A percentile compares a stretch with the other conserved stretches of the same genome.
These are phyloP conservation scores for Hemaris fuciformis DNA, from an alignment of 2,888 invertebrate species.

Conservation along the genomic window DNA sequence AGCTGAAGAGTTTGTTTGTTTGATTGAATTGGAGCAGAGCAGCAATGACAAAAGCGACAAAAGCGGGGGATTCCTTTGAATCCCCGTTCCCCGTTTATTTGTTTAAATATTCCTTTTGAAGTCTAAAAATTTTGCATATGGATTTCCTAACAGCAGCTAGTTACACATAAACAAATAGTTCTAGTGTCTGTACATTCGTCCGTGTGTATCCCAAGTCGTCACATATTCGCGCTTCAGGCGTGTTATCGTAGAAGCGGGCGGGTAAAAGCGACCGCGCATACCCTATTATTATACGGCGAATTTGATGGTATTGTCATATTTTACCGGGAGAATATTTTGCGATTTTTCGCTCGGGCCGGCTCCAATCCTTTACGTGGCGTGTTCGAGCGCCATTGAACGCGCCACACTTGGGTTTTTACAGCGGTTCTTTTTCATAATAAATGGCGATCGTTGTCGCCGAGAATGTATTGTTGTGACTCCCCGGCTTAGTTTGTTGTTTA, in stretches of 20 bases:
- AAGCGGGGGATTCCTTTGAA: no score
- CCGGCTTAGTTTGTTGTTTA: no score
- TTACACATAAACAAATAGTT: not conserved
- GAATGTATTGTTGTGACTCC: not conserved
- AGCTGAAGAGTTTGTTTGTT: no score
- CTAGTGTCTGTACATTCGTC: not conserved
- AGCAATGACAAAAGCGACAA: no score
- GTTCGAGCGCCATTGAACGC: not conserved
- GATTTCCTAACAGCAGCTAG: no score
- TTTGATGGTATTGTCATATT: constrained; percentile 31
- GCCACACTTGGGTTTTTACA: not conserved
- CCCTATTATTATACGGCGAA: constrained; percentile 22
- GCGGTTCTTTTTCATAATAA: not conserved
- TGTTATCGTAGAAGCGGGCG: constrained; percentile 14
- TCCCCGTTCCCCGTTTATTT: no score
- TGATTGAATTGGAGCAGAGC: no score
- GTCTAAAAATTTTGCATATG: no score
- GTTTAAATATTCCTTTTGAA: no score
- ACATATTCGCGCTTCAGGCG: no score
- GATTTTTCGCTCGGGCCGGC: constrained; percentile 12
- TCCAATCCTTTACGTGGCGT: not conserved
- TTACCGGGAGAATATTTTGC: constrained; percentile 22
- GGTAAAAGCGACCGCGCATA: constrained; percentile 23
- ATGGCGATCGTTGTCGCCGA: not conserved
- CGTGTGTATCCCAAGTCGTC: not conserved